A percentile compares a stretch with the other conserved stretches of the same genome.
These are phyloP conservation scores for Oligia strigilis DNA, from an alignment of 2,888 invertebrate species.

Conservation along the genomic window DNA sequence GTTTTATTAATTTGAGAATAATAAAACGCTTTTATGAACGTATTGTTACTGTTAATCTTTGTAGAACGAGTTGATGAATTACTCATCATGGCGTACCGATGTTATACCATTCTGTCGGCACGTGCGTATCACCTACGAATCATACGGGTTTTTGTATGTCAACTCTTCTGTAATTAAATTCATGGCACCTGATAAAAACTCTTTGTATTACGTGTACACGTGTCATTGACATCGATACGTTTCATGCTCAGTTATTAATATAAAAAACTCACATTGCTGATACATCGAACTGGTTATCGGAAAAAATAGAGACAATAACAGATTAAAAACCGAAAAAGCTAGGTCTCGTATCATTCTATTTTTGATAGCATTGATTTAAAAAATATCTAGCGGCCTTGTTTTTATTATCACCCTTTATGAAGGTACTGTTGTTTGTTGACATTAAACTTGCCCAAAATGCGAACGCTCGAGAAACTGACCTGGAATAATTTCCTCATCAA, in stretches of 20 bases:
- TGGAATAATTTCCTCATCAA: constrained; percentile 30
- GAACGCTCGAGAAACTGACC: constrained; percentile 6
- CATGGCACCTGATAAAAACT: constrained; percentile 52
- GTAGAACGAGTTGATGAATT: too few relatives aligned
- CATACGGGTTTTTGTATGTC: constrained; percentile 9
- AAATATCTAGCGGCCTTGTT: neutral
- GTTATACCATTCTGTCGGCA: neutral
- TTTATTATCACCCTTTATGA: neutral
- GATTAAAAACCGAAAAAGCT: constrained; percentile 3
- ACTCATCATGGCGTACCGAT: neutral
- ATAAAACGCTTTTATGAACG: neutral
- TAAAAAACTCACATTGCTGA: constrained; percentile 50
- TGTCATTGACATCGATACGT: constrained; percentile 65
- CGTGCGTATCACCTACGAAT: neutral
- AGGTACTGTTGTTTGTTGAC: neutral
- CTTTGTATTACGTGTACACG: constrained; percentile 47
- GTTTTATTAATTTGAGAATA: neutral
- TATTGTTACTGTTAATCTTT: neutral
- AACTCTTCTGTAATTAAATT: constrained; percentile 27
- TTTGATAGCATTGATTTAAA: constrained; percentile 10
- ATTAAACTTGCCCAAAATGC: constrained; percentile 9
- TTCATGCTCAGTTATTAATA: constrained; percentile 48
- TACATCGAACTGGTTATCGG: constrained; percentile 50
- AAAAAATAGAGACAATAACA: constrained; percentile 20
- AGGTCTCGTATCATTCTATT: neutral